Base-by-base conservation (phyloP, 1,140 invertebrate species). In the Helicoverpa zea region DNA sequence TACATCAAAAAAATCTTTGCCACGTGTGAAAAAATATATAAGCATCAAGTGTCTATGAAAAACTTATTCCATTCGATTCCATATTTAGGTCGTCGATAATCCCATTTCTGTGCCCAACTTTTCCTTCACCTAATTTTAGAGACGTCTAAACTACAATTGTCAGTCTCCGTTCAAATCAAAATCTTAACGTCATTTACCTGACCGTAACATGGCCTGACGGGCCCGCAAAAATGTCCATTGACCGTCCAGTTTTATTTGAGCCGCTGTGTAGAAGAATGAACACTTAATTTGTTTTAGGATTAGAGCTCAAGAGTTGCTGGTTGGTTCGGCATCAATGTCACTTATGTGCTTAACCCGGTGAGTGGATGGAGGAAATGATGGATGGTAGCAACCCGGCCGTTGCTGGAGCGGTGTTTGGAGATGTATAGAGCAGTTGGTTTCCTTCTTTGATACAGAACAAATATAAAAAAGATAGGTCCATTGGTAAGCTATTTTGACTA, bases 321-420 rank as follows among this genome's bases (percentile, higher is more conserved):
- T 80, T 82, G 84, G 78, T 83, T 82, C 84, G 86, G 91, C 91
- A 92, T 94, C 93, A 94, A 91, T 94, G 93, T 94, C 93, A 94
- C 92, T 93, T 94, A 94, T 92, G 91, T 93, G 93, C 90, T 93
- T 93, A 93, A 93, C 92, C 92, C 92, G 92, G 88, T 92, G 92
- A 92, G 89, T 90, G 91, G 93, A 93, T 93, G 92, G 92, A 93
- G 90, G 90, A 94, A 94, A 94, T 94, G 93, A 94, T 94, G 86
- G 88, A 94, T 94, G 87, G 84, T 82, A 88, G 87, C 88, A 86
- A 90, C 86, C 90, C 86, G 87, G 82, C 88, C 89, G 85, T 88
- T 90, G 89, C 89, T 90, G 88, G 91, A 90, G 89, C 86, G 87
- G 82, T 81, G 58, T 74, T 74, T 61, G 80, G 80, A 88, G 79